A percentile compares a stretch with the other conserved stretches of the same genome.
Conservation (phyloP, 2,888 invertebrate species). For the Siphlonurus alternatus region DNA sequence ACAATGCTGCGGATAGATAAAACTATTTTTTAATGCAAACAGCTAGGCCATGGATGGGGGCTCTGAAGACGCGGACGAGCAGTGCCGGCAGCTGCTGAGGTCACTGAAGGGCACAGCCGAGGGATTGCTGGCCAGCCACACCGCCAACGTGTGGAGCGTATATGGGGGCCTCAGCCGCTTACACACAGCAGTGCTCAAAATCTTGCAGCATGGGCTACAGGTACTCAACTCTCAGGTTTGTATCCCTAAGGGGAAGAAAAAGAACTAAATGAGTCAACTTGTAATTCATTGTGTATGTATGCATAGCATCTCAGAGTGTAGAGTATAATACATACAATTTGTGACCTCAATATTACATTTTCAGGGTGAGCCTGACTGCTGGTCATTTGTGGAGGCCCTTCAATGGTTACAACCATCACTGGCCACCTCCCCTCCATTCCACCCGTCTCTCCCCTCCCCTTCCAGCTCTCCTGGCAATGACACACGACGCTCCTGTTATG, state of each 20-base stretch:
- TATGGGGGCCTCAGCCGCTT: slow-evolving; percentile 39
- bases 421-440: slow-evolving; percentile 29
- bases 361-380: slow-evolving; percentile 34
- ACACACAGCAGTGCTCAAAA: slow-evolving; percentile 34
- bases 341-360: no score
- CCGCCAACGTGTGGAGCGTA: slow-evolving; percentile 40
- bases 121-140: slow-evolving; percentile 34
- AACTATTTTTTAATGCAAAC: no score
- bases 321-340: no score
- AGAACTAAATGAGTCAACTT: no score
- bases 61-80: slow-evolving; percentile 1
- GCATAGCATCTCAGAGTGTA: no score
- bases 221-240: slow-evolving; percentile 26
- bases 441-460: slow-evolving; percentile 19
- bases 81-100: slow-evolving; percentile 26
- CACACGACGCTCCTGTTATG: slow-evolving; percentile 23
- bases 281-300: no score
- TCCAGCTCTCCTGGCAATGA: slow-evolving; percentile 28
- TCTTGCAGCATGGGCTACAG: slow-evolving; percentile 38
- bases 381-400: slow-evolving; percentile 39
- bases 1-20: no score
- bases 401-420: slow-evolving; percentile 40
- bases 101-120: slow-evolving; percentile 37
- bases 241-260: no score
- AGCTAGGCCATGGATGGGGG: no score